Evolutionary conservation across 2,113 vertebrate species (phyloP).

Genomic region (Rhinogobius similis): DNA sequence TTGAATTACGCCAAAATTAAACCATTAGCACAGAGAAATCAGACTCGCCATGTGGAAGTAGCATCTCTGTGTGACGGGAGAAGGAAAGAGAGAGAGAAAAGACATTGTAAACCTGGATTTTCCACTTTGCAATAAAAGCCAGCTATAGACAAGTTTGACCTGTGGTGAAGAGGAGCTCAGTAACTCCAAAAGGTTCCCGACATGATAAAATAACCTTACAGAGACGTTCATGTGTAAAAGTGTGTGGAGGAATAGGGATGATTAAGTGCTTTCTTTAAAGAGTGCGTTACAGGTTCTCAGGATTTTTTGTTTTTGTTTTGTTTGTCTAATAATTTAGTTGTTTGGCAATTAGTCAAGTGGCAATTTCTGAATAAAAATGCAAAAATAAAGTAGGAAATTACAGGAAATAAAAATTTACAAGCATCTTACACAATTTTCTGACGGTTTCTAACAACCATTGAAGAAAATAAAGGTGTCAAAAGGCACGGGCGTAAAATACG

Average conservation of each 20-base stretch:
- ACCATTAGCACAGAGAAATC: slow-evolving; percentile 69
- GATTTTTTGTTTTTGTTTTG: not conserved
- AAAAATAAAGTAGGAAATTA: too few relatives aligned
- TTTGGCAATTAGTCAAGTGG: too few relatives aligned
- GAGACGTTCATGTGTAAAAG: slow-evolving; percentile 32
- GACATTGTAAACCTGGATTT: slow-evolving; percentile 11
- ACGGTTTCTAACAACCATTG: too few relatives aligned
- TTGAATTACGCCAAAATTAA: slow-evolving; percentile 75
- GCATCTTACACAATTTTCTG: too few relatives aligned
- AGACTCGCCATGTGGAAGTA: slow-evolving; percentile 53
- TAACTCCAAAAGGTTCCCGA: slow-evolving; percentile 30
- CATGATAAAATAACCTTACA: slow-evolving; percentile 28
- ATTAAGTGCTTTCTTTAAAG: slow-evolving; percentile 46
- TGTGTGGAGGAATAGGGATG: slow-evolving; percentile 37
- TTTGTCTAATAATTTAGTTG: too few relatives aligned
- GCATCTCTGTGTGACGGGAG: not conserved
- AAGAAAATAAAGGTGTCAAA: too few relatives aligned
- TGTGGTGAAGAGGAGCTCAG: slow-evolving; percentile 46
- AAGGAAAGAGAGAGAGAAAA: not conserved
- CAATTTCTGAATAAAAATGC: too few relatives aligned
- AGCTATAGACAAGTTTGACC: slow-evolving; percentile 46
- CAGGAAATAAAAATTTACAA: too few relatives aligned
- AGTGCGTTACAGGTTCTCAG: too few relatives aligned
- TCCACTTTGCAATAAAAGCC: slow-evolving; percentile 30
- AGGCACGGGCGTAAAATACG: too few relatives aligned